Conservation (phyloP, 1,140 invertebrate genomes). For the Tigriopus japonicus region DNA sequence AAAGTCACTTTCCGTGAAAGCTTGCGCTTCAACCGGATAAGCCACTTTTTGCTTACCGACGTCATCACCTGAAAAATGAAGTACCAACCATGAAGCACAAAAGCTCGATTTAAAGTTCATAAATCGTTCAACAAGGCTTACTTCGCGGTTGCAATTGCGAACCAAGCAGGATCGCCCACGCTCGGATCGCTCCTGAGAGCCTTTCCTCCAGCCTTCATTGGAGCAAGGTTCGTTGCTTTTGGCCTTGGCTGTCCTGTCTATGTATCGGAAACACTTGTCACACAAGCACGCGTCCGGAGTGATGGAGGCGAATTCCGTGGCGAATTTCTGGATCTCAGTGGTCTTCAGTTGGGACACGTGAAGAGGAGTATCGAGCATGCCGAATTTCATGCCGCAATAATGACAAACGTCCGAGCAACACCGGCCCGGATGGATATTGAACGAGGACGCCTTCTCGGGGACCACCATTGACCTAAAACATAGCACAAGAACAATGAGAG, state of each 20-base stretch:
- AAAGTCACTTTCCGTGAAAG: conserved; percentile 43
- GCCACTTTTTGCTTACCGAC: conserved; percentile 49
- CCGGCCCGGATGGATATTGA: conserved; percentile 56
- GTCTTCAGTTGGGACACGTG: conserved; percentile 65
- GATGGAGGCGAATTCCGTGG: conserved; percentile 22
- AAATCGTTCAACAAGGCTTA: neutral
- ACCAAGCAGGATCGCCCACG: conserved; percentile 6
- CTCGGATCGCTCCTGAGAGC: neutral
- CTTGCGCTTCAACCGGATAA: conserved; percentile 45
- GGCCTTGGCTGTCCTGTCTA: conserved; percentile 48
- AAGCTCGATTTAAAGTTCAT: neutral
- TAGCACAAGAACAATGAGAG: too few relatives aligned
- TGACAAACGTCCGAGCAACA: conserved; percentile 59
- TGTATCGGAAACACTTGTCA: conserved; percentile 60
- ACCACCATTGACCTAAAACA: conserved; percentile 37
- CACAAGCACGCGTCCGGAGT: conserved; percentile 59
- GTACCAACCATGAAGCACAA: neutral
- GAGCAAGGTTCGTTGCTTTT: conserved; percentile 30
- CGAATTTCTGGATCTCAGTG: conserved; percentile 41
- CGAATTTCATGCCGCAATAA: conserved; percentile 65
- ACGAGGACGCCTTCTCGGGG: conserved; percentile 62
- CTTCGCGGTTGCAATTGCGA: conserved; percentile 8
- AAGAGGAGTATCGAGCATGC: conserved; percentile 58
- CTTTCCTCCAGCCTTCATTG: conserved; percentile 17
- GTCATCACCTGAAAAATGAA: conserved; percentile 1